These are phyloP conservation scores for Edolisoma coerulescens DNA, from an alignment of 2,113 vertebrate species.

Conservation along the genomic window DNA sequence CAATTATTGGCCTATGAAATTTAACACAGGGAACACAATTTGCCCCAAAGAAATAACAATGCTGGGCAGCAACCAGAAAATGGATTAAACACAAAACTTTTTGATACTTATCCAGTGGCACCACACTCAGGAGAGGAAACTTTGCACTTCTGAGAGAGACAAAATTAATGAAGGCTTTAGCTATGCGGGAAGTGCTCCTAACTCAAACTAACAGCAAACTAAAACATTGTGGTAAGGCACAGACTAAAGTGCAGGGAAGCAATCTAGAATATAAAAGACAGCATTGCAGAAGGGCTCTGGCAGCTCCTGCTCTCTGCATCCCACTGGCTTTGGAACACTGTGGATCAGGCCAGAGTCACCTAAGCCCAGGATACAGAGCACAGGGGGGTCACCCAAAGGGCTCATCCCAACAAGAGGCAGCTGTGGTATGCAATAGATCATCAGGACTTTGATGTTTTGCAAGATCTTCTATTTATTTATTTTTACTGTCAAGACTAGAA, in stretches of 20 bases:
- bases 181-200: background rate
- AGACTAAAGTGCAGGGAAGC: background rate
- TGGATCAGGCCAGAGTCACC: rapidly evolving
- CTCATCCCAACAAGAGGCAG: background rate
- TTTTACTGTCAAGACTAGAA: background rate
- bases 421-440: background rate
- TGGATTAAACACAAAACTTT: background rate
- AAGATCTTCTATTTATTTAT: background rate
- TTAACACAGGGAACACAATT: background rate
- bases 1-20: background rate
- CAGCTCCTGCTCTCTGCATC: background rate
- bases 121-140: background rate
- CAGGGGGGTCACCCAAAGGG: background rate
- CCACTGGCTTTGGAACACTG: background rate
- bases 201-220: background rate
- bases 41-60: background rate
- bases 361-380: rapidly evolving
- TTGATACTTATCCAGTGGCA: background rate
- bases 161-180: background rate
- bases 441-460: background rate
- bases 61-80: background rate
- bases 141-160: background rate
- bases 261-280: background rate
- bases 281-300: background rate
- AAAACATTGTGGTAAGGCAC: background rate